A percentile compares a stretch with the other conserved stretches of the same genome.
phyloP scores from a whole-genome alignment of 2,888 invertebrate species.

The Boloria selene region DNA sequence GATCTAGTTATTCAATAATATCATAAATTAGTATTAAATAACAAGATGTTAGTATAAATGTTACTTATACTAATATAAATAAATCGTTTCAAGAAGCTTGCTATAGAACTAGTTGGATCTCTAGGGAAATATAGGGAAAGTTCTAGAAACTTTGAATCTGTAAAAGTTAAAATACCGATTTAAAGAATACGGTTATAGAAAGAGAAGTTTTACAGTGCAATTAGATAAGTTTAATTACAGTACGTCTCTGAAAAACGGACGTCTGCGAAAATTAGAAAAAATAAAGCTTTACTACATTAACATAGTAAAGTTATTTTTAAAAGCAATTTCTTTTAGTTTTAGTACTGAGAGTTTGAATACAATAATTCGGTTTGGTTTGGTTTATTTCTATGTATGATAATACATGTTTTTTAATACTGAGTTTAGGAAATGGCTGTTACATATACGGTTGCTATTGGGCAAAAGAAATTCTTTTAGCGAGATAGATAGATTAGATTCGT shows the following conservation, averaged over 20 bases:
- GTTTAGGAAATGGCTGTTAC: no score
- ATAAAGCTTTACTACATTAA: not conserved
- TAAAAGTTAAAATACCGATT: constrained; percentile 25
- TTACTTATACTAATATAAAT: not conserved
- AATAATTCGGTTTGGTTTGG: no score
- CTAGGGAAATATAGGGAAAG: constrained; percentile 24
- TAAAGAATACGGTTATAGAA: constrained; percentile 27
- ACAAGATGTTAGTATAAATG: not conserved
- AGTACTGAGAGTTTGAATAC: no score
- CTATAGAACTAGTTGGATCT: not conserved
- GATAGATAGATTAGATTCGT: no score
- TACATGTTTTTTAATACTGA: no score
- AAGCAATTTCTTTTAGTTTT: no score
- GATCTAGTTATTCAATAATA: no score
- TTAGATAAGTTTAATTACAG: constrained; percentile 37
- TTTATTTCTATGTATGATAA: no score
- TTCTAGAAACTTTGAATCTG: constrained; percentile 25
- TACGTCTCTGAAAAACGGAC: constrained; percentile 18
- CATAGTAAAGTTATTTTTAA: not conserved
- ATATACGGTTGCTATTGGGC: no score
- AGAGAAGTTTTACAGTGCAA: constrained; percentile 26
- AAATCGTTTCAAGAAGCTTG: not conserved
- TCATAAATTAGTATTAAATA: no score
- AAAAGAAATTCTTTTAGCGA: no score
- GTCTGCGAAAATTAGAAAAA: constrained; percentile 10